Conservation (phyloP, 92 coral and sea anemone genomes). For the Anthopleura xanthogrammica region DNA sequence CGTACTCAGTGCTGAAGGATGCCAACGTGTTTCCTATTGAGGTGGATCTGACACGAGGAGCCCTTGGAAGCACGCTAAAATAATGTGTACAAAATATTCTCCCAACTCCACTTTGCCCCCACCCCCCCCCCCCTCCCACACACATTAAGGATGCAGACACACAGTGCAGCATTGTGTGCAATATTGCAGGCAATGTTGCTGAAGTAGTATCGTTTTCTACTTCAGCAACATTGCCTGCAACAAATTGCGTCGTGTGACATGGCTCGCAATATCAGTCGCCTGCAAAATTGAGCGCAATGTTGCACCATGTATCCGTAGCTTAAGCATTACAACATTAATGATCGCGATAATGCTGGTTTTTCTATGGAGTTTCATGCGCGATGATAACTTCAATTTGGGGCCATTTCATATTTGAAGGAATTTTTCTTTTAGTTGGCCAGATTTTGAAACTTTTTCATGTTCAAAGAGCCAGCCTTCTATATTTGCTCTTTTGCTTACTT, state of each 20-base stretch:
- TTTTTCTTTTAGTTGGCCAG: no score
- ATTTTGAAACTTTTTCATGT: no score
- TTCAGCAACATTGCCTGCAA: no score
- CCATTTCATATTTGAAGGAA: neutral
- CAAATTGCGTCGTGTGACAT: no score
- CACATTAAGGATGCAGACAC: no score
- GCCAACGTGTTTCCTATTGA: constrained; percentile 99
- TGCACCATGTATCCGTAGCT: no score
- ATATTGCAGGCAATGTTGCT: no score
- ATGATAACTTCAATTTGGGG: neutral
- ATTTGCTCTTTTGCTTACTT: neutral
- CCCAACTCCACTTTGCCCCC: neutral
- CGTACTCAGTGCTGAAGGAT: constrained; percentile 78
- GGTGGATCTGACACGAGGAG: constrained; percentile 96
- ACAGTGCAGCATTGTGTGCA: no score
- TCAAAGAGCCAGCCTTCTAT: neutral
- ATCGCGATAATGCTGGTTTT: neutral
- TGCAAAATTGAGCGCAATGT: no score
- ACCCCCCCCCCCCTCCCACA: no score
- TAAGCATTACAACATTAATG: neutral
- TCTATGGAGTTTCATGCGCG: neutral
- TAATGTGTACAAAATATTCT: neutral
- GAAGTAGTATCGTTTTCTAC: no score
- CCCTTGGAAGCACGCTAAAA: constrained; percentile 85
- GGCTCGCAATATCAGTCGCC: no score